These are phyloP conservation scores for Oscarella lobularis DNA, from an alignment of 37 sponge, comb jelly and placozoan genomes.

Conservation along the genomic window DNA sequence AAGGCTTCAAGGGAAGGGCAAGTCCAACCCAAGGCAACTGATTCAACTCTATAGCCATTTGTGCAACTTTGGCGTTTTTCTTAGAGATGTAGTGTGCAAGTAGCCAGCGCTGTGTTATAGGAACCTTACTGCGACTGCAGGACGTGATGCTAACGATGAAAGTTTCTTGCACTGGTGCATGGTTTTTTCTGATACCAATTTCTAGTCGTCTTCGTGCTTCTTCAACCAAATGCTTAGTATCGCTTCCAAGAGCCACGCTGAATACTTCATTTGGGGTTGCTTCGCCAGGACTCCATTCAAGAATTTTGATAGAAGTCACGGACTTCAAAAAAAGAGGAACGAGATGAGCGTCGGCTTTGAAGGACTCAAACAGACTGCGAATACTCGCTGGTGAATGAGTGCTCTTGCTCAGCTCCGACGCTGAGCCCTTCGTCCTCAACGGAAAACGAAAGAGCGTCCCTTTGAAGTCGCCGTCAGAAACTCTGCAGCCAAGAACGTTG, in stretches of 20 bases:
- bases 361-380: neutral
- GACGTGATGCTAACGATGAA: neutral
- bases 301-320: neutral
- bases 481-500: neutral
- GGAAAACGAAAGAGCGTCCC: constrained; percentile 10
- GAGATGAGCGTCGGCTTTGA: neutral
- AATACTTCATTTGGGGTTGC: neutral
- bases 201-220: neutral
- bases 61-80: neutral
- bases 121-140: neutral
- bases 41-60: neutral
- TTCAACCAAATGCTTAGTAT: neutral
- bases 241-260: neutral
- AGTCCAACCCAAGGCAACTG: constrained; percentile 11
- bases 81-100: neutral
- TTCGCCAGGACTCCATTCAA: neutral
- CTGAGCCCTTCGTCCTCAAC: neutral
- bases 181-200: neutral
- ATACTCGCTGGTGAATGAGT: neutral
- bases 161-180: neutral
- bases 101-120: neutral
- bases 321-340: neutral
- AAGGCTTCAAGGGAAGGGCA: neutral
- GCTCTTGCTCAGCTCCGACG: neutral
- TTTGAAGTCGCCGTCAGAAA: neutral